Percentiles rank a stretch among this genome's conserved stretches.
Evolutionary conservation across 2,797 vertebrate genomes (phyloP).

Genomic region (Morus bassanus): DNA sequence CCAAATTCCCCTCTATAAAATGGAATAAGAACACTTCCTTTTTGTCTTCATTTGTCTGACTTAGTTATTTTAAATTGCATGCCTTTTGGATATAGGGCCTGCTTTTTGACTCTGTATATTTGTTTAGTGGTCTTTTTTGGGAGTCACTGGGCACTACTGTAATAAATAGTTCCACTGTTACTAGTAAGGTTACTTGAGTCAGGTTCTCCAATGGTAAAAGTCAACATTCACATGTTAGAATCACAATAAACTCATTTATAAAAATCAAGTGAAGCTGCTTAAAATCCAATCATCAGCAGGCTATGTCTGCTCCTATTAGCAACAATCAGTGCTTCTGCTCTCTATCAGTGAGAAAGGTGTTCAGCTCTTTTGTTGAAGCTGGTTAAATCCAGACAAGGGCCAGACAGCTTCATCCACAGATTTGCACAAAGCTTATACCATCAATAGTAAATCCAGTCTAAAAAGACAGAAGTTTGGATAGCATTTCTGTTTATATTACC

Average conservation of each 20-base stretch:
- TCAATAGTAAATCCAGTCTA: constrained; percentile 78
- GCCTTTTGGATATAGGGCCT: background rate
- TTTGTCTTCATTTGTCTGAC: background rate
- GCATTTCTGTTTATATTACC: constrained; percentile 73
- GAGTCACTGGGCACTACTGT: background rate
- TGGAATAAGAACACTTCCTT: background rate
- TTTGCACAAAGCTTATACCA: constrained; percentile 79
- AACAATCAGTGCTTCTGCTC: constrained; percentile 46
- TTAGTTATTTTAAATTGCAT: background rate
- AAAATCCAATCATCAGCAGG: constrained; percentile 81
- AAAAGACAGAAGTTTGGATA: constrained; percentile 73
- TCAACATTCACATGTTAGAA: constrained; percentile 18
- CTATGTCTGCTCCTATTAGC: constrained; percentile 80
- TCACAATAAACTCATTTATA: constrained; percentile 14
- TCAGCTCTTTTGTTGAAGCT: constrained; percentile 78
- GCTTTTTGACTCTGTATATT: background rate
- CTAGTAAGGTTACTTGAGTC: background rate
- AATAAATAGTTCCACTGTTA: background rate
- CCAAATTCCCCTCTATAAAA: background rate
- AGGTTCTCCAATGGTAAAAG: background rate
- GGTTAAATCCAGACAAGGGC: constrained; percentile 78
- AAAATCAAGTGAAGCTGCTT: constrained; percentile 74
- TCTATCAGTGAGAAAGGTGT: constrained; percentile 80
- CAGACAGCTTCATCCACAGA: constrained; percentile 81
- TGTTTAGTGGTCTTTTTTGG: background rate